A percentile compares a stretch with the other conserved stretches of the same genome.
Conservation (phyloP, 2,113 vertebrate species). For the Dascyllus trimaculatus region DNA sequence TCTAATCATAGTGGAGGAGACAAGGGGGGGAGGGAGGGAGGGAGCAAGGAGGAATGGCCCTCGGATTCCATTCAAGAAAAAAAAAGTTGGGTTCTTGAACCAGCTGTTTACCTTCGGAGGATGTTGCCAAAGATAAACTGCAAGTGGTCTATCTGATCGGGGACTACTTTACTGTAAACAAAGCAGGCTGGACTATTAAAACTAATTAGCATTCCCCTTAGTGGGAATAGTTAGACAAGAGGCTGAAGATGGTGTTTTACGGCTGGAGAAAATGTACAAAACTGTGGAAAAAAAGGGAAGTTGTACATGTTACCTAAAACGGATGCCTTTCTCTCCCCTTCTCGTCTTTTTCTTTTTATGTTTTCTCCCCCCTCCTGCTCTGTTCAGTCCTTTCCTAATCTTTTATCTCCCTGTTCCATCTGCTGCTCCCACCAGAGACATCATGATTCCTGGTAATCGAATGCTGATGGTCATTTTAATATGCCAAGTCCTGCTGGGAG, state of each 20-base stretch:
- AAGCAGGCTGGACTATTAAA: conserved; percentile 80
- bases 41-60: conserved; percentile 48
- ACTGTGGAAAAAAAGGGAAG: not conserved
- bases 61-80: conserved; percentile 66
- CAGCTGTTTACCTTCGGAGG: conserved; percentile 84
- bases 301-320: not conserved
- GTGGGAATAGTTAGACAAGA: conserved; percentile 32
- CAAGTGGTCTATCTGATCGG: conserved; percentile 86
- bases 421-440: conserved; percentile 90
- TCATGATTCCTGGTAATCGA: conserved; percentile 99
- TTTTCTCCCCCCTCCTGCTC: conserved; percentile 16
- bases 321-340: conserved; percentile 13
- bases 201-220: conserved; percentile 69
- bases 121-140: conserved; percentile 84
- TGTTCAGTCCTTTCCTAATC: conserved; percentile 42
- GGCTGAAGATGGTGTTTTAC: conserved; percentile 22
- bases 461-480: conserved; percentile 99
- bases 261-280: not conserved
- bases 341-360: conserved; percentile 49
- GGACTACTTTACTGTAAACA: conserved; percentile 87
- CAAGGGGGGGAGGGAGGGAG: conserved; percentile 34
- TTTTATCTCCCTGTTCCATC: conserved; percentile 64
- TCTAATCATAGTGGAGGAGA: conserved; percentile 73
- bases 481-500: conserved; percentile 99
- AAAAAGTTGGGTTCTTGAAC: conserved; percentile 62